Evolutionary conservation across 2,113 vertebrate genomes (phyloP).

Genomic region (Silurus glanis): DNA sequence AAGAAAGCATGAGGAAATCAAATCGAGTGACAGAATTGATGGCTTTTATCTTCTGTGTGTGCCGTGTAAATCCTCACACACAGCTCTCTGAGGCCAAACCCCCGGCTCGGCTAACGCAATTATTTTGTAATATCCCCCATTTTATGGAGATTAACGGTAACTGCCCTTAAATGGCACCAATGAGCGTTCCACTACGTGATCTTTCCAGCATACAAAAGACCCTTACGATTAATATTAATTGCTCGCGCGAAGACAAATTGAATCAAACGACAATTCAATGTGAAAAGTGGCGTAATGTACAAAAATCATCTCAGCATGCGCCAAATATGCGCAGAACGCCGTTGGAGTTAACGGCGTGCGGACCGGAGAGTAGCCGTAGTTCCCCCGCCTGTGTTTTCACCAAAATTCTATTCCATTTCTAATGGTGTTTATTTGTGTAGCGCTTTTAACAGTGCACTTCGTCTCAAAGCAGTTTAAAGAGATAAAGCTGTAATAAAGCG

Average conservation of each 20-base stretch:
- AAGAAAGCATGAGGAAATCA: slow-evolving; percentile 5
- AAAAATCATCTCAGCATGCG: background rate
- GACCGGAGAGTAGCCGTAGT: background rate
- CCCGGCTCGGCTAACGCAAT: slow-evolving; percentile 5
- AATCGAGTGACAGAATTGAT: slow-evolving; percentile 25
- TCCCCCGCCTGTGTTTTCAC: background rate
- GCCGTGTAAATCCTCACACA: slow-evolving; percentile 18
- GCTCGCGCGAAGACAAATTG: background rate
- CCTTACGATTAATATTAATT: slow-evolving; percentile 16
- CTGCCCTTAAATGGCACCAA: slow-evolving; percentile 21
- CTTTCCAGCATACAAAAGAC: background rate
- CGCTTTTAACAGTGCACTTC: no score
- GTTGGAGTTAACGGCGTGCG: background rate
- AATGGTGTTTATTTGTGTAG: no score
- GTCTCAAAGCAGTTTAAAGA: no score
- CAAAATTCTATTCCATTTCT: no score
- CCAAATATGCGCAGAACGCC: background rate
- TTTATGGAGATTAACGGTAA: slow-evolving; percentile 36
- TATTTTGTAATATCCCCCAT: slow-evolving; percentile 30
- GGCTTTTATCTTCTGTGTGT: background rate
- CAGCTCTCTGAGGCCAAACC: background rate
- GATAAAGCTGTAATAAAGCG: no score
- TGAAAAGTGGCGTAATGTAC: background rate
- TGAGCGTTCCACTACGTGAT: background rate
- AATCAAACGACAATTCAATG: background rate